Percentiles rank a stretch among this genome's conserved stretches.
These are phyloP conservation scores for Zosterops hypoxanthus DNA, from an alignment of 2,113 vertebrate species.

Conservation along the genomic window DNA sequence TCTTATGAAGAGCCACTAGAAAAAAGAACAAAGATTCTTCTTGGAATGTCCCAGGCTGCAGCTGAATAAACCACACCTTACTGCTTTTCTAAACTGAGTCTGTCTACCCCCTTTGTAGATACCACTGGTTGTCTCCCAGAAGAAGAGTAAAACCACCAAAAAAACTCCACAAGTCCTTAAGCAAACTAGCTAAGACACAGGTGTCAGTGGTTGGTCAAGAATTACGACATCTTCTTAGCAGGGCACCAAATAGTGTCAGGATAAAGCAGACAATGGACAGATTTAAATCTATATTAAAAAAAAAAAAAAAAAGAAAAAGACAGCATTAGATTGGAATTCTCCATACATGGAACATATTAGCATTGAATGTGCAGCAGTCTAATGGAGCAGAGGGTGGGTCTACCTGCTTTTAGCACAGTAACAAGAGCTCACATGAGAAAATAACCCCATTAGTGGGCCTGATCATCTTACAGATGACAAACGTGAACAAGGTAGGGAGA, in stretches of 20 bases:
- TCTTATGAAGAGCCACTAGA: neutral
- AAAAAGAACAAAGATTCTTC: neutral
- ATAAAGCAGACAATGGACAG: constrained; percentile 92
- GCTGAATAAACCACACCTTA: neutral
- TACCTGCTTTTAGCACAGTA: neutral
- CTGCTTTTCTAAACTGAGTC: neutral
- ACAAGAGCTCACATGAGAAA: neutral
- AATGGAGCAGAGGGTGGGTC: neutral
- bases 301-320: neutral
- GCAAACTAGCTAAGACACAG: neutral
- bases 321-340: neutral
- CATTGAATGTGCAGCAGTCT: neutral
- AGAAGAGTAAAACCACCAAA: neutral
- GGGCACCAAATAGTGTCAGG: constrained; percentile 93
- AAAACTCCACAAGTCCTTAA: neutral
- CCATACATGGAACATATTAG: neutral
- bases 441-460: neutral
- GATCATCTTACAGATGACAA: neutral
- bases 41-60: neutral
- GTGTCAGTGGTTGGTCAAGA: neutral
- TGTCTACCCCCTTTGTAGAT: neutral
- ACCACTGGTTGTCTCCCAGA: neutral
- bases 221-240: constrained; percentile 36
- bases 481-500: neutral
- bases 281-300: constrained; percentile 85